phyloP scores from a whole-genome alignment of 2,797 vertebrate genomes.

The Peromyscus nudipes region DNA sequence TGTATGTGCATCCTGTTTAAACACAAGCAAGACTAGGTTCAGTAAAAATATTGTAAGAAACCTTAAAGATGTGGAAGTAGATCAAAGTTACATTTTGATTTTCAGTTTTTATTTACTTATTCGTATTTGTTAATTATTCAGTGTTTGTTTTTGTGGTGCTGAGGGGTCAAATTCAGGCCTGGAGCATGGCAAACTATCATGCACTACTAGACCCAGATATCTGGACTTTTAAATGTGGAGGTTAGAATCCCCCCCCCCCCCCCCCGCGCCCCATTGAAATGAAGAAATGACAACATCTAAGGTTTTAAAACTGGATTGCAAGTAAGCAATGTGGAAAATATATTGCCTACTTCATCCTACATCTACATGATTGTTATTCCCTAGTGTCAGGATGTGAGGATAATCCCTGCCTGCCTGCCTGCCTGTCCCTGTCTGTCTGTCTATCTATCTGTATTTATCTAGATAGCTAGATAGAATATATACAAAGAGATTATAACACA shows the following conservation, averaged over 20 bases:
- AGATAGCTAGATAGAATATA: not conserved
- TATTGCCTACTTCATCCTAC: too few relatives aligned
- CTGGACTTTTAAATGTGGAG: not conserved
- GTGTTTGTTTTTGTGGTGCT: not conserved
- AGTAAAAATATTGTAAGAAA: constrained; percentile 12
- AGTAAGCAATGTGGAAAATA: constrained; percentile 15
- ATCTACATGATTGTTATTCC: not conserved
- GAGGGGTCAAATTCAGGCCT: not conserved
- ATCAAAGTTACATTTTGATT: not conserved
- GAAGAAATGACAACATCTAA: constrained; percentile 5
- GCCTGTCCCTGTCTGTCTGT: not conserved
- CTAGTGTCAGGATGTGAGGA: not conserved
- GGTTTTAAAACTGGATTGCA: constrained; percentile 30
- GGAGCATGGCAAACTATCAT: not conserved
- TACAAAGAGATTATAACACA: not conserved
- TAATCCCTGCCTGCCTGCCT: not conserved
- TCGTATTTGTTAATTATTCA: not conserved
- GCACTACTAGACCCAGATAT: not conserved
- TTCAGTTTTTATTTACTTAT: not conserved
- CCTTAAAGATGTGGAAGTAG: constrained; percentile 49
- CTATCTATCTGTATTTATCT: not conserved
- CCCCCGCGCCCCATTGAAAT: not conserved
- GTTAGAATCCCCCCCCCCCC: not conserved
- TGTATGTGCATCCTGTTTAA: constrained; percentile 43
- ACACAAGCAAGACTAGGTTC: not conserved